Percentiles rank a stretch among this genome's conserved stretches.
Conservation (phyloP, 2,113 vertebrate species). For the Condylura cristata region DNA sequence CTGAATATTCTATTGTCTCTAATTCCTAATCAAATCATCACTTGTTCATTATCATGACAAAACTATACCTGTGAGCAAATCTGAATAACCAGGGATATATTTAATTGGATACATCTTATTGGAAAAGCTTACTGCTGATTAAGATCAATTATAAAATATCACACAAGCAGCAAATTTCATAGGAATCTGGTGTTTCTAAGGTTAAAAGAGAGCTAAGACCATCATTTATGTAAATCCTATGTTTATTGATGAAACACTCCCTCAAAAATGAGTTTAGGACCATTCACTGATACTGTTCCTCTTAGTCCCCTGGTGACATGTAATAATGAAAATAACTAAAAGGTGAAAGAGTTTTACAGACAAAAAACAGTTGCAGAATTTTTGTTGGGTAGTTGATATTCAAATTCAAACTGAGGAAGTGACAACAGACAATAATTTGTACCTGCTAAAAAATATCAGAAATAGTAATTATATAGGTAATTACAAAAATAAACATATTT, state of each 20-base stretch:
- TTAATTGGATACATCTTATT: neutral
- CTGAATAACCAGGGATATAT: neutral
- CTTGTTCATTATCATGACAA: neutral
- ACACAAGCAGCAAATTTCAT: neutral
- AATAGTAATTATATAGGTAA: neutral
- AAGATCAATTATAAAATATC: neutral
- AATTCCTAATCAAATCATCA: neutral
- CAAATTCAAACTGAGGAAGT: neutral
- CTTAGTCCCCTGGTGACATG: neutral
- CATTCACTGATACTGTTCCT: neutral
- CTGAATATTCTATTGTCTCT: neutral
- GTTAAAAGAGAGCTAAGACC: neutral
- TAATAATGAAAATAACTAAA: constrained; percentile 9
- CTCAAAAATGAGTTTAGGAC: neutral
- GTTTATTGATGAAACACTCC: neutral
- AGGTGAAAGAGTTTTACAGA: neutral
- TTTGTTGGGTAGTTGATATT: neutral
- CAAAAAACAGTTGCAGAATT: neutral
- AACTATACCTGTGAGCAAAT: neutral
- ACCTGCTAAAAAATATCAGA: neutral
- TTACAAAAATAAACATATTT: no score
- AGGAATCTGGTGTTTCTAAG: neutral
- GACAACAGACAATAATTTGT: neutral
- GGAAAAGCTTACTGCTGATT: neutral
- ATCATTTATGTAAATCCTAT: neutral